Percentiles rank a stretch among this genome's conserved stretches.
Conservation (phyloP, 2,888 invertebrate genomes). For the Oligia fasciuncula region DNA sequence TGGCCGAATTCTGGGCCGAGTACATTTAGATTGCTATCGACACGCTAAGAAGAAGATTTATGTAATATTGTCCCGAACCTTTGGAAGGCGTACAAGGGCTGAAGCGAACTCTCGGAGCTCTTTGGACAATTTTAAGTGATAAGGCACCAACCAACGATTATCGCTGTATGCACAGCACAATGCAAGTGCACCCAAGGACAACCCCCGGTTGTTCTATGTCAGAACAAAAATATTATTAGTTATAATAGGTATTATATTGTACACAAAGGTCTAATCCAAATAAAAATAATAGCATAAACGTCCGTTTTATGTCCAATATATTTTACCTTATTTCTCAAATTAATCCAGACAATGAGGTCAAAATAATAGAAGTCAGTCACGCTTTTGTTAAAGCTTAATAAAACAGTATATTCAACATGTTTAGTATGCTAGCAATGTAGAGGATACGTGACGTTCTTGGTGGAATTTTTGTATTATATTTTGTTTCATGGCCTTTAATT, state of each 20-base stretch:
- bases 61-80: too few relatives aligned
- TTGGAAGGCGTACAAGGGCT: too few relatives aligned
- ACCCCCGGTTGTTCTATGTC: too few relatives aligned
- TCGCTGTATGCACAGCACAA: too few relatives aligned
- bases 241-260: not conserved
- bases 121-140: too few relatives aligned
- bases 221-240: too few relatives aligned
- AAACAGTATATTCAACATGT: not conserved
- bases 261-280: not conserved
- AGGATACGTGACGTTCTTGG: conserved; percentile 22
- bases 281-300: not conserved
- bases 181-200: too few relatives aligned
- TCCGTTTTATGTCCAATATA: not conserved
- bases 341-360: not conserved
- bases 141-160: too few relatives aligned
- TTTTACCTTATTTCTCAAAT: not conserved
- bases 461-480: not conserved
- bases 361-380: not conserved
- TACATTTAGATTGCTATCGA: too few relatives aligned
- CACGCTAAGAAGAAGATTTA: too few relatives aligned
- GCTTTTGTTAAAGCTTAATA: not conserved
- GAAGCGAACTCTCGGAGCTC: too few relatives aligned
- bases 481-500: conserved; percentile 3
- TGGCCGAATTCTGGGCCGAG: too few relatives aligned
- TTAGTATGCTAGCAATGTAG: conserved; percentile 37